These are phyloP conservation scores for Steinernema feltiae DNA, from an alignment of 1,140 invertebrate species.

Conservation along the genomic window DNA sequence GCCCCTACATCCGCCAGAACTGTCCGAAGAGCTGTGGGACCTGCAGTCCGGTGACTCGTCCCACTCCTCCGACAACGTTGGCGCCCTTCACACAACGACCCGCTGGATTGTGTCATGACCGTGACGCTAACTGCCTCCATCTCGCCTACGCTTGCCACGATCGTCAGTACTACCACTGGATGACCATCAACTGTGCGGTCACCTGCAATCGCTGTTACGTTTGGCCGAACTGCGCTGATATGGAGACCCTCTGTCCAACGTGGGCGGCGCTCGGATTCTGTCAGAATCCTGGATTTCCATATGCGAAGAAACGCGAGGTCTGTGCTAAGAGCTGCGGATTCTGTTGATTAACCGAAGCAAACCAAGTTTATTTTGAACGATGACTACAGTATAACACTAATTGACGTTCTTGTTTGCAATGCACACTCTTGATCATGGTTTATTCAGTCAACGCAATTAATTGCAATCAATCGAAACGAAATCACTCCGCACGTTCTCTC, in stretches of 20 bases:
- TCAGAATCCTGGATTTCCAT: background rate
- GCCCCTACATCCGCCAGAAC: background rate
- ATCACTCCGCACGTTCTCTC: too few relatives aligned
- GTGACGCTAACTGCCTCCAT: background rate
- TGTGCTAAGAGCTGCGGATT: background rate
- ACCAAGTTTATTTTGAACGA: too few relatives aligned
- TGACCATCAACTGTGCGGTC: background rate
- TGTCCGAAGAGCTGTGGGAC: background rate
- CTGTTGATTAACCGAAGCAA: too few relatives aligned
- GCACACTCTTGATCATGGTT: too few relatives aligned
- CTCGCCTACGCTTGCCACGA: background rate
- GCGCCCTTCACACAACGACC: background rate
- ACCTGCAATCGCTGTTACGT: background rate
- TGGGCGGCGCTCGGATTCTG: background rate
- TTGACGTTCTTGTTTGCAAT: too few relatives aligned
- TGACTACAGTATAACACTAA: too few relatives aligned
- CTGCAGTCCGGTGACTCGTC: background rate
- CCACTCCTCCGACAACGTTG: background rate
- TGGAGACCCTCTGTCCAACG: background rate
- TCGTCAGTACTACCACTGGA: background rate
- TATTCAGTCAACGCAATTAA: too few relatives aligned
- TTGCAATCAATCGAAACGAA: too few relatives aligned
- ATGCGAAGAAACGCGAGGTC: background rate
- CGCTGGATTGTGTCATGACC: background rate
- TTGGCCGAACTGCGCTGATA: background rate